These are phyloP conservation scores for Coptodon rendalli DNA, from an alignment of 2,113 vertebrate species.

Conservation along the genomic window DNA sequence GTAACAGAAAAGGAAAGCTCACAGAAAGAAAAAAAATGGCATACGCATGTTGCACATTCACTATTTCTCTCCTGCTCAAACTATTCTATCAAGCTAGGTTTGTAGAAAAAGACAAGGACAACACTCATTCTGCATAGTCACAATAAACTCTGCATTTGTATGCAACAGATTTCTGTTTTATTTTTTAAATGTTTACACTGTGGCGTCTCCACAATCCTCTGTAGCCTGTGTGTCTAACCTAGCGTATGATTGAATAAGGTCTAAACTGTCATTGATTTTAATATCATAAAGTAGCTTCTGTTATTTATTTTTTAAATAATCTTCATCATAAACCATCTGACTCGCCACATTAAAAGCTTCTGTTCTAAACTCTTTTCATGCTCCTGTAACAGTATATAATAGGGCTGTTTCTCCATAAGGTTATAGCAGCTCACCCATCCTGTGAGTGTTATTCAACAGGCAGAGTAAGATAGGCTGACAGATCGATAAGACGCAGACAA, in stretches of 20 bases:
- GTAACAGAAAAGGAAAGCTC: neutral
- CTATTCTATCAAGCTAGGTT: slow-evolving; percentile 22
- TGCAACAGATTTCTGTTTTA: slow-evolving; percentile 6
- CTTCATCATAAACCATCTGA: neutral
- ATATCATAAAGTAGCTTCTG: neutral
- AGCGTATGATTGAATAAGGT: slow-evolving; percentile 15
- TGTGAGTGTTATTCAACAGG: slow-evolving; percentile 10
- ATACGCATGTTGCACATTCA: slow-evolving; percentile 4
- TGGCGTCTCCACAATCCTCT: slow-evolving; percentile 17
- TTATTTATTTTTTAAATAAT: slow-evolving; percentile 1
- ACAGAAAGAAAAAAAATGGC: neutral
- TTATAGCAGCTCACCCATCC: slow-evolving; percentile 8
- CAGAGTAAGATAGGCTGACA: slow-evolving; percentile 20
- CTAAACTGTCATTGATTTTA: neutral
- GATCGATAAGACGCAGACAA: slow-evolving; percentile 37
- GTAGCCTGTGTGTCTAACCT: slow-evolving; percentile 8
- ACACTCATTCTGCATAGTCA: slow-evolving; percentile 63
- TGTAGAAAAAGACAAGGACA: slow-evolving; percentile 38
- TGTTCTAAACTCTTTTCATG: neutral
- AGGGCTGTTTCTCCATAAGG: neutral
- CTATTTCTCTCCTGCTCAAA: slow-evolving; percentile 3
- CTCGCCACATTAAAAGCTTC: neutral
- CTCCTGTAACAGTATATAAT: slow-evolving; percentile 1
- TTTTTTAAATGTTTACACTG: slow-evolving; percentile 9
- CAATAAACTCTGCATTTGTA: slow-evolving; percentile 39